Base-by-base conservation (phyloP, 2,888 invertebrate genomes). In the Phortica okadai region DNA sequence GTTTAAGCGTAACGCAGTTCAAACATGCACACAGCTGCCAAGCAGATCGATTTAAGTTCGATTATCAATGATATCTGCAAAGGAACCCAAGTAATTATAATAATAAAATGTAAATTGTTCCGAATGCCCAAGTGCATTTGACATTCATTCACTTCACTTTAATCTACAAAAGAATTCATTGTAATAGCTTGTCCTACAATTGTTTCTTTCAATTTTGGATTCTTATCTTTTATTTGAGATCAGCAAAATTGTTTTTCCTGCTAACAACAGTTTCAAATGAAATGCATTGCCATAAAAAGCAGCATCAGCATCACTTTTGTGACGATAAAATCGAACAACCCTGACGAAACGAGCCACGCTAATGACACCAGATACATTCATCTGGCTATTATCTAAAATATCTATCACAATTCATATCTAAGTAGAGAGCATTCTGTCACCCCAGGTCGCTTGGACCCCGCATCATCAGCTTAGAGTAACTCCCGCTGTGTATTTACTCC, bases 171-270 rank as follows among this genome's bases (percentile, higher is more conserved):
- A 87, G 86, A 88, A 84, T 70, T 81, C 80, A 87, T 85, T 85
- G 85, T 84, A 42, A 85, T 79, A 78, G 83, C n/a, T 44, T 25
- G 8, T 62, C 62, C 64, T 82, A 79, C 83, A 88, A 89, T 88
- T 88, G 89, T 88, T 88, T 86, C 86, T 88, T 78, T 85, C 4
- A 2, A 33, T 87, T 86, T 87, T 82, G 82, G 83, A 82, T 82
- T 84, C 84, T 86, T 86, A 86, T 86, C 89, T 77, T 76, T 79
- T 83, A 79, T 77, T 70, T 75, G 70, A 79, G 80, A 86, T 86
- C 86, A 45, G 78, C 69, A 74, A 85, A 86, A 86, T 88, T 86
- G 87, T 88, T 87, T 85, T 82, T 77, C 78, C 78, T 59, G 10
- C 69, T 76, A 75, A 70, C 72, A 74, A 69, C 75, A 74, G 76